Percentiles rank a stretch among this genome's conserved stretches.
Evolutionary conservation across 2,113 vertebrate species (phyloP).

Genomic region (Mormyrus lacerda): DNA sequence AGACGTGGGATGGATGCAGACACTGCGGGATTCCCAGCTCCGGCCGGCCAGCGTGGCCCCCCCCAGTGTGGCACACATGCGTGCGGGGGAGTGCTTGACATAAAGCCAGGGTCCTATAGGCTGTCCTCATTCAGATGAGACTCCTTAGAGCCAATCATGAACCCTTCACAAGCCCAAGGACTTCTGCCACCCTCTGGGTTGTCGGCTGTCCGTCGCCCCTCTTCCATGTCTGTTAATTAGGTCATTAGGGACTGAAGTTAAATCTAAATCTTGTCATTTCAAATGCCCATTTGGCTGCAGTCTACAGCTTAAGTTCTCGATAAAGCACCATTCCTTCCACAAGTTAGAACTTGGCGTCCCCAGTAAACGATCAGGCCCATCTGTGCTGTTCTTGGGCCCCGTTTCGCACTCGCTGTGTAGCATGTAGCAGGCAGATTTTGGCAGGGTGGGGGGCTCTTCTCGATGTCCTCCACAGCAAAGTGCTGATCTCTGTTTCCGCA

Average conservation of each 20-base stretch:
- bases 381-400: not conserved
- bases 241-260: constrained; percentile 14
- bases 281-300: constrained; percentile 23
- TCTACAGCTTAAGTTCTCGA: not conserved
- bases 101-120: not conserved
- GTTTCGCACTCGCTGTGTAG: not conserved
- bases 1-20: not conserved
- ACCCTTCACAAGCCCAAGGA: constrained; percentile 24
- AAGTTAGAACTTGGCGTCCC: constrained; percentile 1
- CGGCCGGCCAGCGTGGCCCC: not conserved
- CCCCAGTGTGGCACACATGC: no score
- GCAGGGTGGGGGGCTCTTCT: not conserved
- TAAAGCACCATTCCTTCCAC: not conserved
- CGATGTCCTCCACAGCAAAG: not conserved
- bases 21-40: not conserved
- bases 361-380: not conserved
- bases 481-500: constrained; percentile 33
- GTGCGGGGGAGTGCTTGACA: not conserved
- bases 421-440: not conserved
- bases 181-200: constrained; percentile 20
- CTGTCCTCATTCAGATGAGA: not conserved
- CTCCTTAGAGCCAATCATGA: constrained; percentile 17
- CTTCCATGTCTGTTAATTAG: constrained; percentile 11
- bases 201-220: not conserved
- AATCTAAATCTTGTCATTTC: constrained; percentile 1